phyloP scores from a whole-genome alignment of 2,797 vertebrate species.

The Chelidonichthys spinosus region DNA sequence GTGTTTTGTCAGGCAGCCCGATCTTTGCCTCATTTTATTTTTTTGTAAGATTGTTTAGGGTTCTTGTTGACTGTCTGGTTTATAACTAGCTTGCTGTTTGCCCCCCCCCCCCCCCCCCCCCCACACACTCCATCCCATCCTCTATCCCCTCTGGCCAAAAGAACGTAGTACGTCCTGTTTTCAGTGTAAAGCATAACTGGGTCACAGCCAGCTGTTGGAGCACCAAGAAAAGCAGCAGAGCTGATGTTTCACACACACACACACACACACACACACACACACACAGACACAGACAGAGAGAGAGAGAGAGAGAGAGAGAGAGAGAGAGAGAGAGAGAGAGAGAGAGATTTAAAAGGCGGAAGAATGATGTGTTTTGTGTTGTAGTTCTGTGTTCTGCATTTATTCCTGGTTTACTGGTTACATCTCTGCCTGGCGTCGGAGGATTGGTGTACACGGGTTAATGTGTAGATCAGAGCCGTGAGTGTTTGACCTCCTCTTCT shows the following conservation, averaged over 20 bases:
- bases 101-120: neutral
- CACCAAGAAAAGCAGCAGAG: conserved; percentile 62
- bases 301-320: too few relatives aligned
- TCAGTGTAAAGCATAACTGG: conserved; percentile 56
- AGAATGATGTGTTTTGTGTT: too few relatives aligned
- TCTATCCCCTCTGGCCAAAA: conserved; percentile 36
- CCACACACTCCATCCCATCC: conserved; percentile 27
- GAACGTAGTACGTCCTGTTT: conserved; percentile 50
- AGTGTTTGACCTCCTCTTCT: conserved; percentile 65
- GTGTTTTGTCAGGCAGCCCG: conserved; percentile 28
- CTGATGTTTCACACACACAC: conserved; percentile 43
- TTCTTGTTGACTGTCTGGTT: conserved; percentile 40
- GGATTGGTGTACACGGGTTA: conserved; percentile 17
- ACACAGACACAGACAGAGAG: too few relatives aligned
- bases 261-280: too few relatives aligned
- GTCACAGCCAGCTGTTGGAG: conserved; percentile 63
- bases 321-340: too few relatives aligned
- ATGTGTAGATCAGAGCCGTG: conserved; percentile 54
- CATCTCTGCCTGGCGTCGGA: neutral
- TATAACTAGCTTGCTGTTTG: conserved; percentile 38
- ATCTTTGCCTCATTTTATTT: conserved; percentile 13
- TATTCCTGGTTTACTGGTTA: neutral
- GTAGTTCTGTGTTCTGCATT: too few relatives aligned
- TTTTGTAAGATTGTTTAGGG: conserved; percentile 30
- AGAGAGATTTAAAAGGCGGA: too few relatives aligned